These are phyloP conservation scores for Nowickia ferox DNA, from an alignment of 2,888 invertebrate genomes.

Conservation along the genomic window DNA sequence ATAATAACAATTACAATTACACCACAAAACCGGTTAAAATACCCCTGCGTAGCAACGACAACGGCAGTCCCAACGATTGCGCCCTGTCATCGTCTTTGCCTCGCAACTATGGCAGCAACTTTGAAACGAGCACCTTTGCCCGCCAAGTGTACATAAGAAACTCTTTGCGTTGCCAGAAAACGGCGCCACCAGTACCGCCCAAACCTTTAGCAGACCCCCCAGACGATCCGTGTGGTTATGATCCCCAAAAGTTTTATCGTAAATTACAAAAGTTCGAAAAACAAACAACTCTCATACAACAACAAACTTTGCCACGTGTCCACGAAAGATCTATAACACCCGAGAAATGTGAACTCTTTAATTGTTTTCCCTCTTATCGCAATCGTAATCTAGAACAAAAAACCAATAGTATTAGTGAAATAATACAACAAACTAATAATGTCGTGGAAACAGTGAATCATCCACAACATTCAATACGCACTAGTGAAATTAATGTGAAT, in stretches of 20 bases:
- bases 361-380: constrained; percentile 74
- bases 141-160: constrained; percentile 63
- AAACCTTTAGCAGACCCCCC: constrained; percentile 69
- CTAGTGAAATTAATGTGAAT: background rate
- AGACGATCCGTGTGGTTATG: constrained; percentile 67
- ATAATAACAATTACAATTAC: constrained; percentile 28
- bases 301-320: constrained; percentile 29
- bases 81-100: constrained; percentile 72
- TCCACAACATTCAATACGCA: background rate
- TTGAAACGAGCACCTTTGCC: constrained; percentile 54
- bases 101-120: constrained; percentile 72
- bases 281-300: constrained; percentile 70
- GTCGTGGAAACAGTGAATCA: constrained; percentile 10
- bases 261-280: constrained; percentile 77
- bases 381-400: constrained; percentile 59
- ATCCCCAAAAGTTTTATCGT: constrained; percentile 76
- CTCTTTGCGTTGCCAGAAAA: constrained; percentile 56
- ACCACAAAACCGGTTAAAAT: constrained; percentile 68
- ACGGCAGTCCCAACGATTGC: constrained; percentile 9
- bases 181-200: constrained; percentile 74
- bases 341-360: constrained; percentile 76
- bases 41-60: constrained; percentile 37
- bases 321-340: constrained; percentile 71
- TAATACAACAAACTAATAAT: constrained; percentile 39
- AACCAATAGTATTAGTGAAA: constrained; percentile 25